Base-by-base conservation (phyloP, 2,113 vertebrate genomes). In the Meleagris gallopavo region DNA sequence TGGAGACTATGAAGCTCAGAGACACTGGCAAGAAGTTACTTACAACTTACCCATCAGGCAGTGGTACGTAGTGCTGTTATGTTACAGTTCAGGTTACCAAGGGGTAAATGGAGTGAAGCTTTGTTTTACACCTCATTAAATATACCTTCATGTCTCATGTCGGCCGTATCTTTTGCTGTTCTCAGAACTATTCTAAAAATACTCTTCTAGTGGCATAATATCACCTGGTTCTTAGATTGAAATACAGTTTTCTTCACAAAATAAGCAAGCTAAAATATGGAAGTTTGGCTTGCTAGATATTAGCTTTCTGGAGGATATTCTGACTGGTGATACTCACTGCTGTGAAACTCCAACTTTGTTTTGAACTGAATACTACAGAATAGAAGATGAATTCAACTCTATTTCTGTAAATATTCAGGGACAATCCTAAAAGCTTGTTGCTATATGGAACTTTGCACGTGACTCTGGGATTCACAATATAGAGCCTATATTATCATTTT, bases 1-100 rank as follows among this genome's bases (percentile, higher is more conserved):
- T 94, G 99, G 99, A 22, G 99, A 99, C 96, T 99, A 99, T 88
- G 99, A 99, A 98, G 99, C 99, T 84, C 99, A 99, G 94, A 98
- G 99, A 73, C 99, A 99, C 96, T 99, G 99, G 99, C 99, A 99
- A 96, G 99, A 99, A 97, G 97, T 99, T 79, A 99, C 99, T 61
- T 98, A 98, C 93, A 99, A 99, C 95, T 97, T 99, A 55, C 99
- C 99, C 4, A 34, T 98, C 88, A 97, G 98, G 60, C 97, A 99
- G 73, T 99, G 99, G 99, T 99, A 96, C 48, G 98, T 90, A 41
- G 46, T 21, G 71, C 71, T 69, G 9, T 14, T 38, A 38, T 72
- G 8, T 18, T n/a, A 46, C 43, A 36, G 22, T 46, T 41, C 54
- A 69, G 48, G 18, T 80, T 52, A 2, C 41, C 27, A 4, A 43